Conservation (phyloP, 2,797 vertebrate species). For the Betta splendens region DNA sequence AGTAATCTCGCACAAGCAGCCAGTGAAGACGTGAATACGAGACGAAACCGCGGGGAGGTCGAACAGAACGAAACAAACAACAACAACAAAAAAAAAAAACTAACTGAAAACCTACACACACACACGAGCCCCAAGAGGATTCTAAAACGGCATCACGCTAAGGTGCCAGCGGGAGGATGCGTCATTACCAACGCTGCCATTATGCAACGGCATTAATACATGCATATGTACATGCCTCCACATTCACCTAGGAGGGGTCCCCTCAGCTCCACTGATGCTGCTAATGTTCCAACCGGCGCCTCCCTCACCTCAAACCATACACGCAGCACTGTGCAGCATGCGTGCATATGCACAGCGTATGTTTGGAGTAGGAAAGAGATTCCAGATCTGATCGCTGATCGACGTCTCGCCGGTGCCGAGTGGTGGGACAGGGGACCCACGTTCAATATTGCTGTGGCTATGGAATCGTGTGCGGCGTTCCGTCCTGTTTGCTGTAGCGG, state of each 20-base stretch:
- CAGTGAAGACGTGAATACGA: conserved; percentile 10
- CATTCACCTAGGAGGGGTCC: conserved; percentile 31
- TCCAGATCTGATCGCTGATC: too few relatives aligned
- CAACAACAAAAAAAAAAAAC: too few relatives aligned
- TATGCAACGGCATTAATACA: conserved; percentile 41
- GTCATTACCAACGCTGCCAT: conserved; percentile 24
- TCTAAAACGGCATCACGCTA: conserved; percentile 26
- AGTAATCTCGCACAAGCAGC: conserved; percentile 33
- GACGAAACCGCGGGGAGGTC: too few relatives aligned
- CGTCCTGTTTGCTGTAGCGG: too few relatives aligned
- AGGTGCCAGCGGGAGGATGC: conserved; percentile 19
- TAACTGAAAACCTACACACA: conserved; percentile 19
- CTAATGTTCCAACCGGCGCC: conserved; percentile 47
- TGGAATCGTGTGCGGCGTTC: too few relatives aligned
- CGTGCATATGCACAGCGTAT: too few relatives aligned
- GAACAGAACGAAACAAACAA: too few relatives aligned
- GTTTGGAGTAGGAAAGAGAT: too few relatives aligned
- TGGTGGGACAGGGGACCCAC: too few relatives aligned
- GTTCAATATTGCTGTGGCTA: too few relatives aligned
- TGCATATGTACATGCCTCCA: conserved; percentile 28
- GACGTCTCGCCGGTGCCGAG: too few relatives aligned
- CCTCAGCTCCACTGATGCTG: conserved; percentile 51
- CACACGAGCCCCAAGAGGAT: conserved; percentile 11
- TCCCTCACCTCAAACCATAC: conserved; percentile 31
- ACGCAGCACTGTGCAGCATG: conserved; percentile 13